Evolutionary conservation across 2,888 invertebrate genomes (phyloP).

Genomic region (Selenia dentaria): DNA sequence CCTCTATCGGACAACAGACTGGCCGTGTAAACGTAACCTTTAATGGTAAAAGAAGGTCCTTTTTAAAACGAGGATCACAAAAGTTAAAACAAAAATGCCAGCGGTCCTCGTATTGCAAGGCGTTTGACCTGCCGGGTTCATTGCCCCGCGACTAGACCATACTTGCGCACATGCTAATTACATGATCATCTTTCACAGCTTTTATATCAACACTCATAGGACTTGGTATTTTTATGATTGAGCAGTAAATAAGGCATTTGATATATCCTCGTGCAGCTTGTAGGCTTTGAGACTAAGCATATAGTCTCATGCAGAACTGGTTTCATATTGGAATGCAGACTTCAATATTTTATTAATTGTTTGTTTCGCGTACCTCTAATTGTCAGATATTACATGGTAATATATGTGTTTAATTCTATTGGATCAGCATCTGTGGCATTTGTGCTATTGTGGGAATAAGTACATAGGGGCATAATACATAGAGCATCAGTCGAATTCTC

Average conservation of each 20-base stretch:
- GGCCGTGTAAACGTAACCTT: slow-evolving; percentile 13
- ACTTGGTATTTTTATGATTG: slow-evolving; percentile 5
- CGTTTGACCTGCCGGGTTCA: slow-evolving; percentile 70
- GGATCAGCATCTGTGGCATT: too few species aligned
- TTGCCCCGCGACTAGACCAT: slow-evolving; percentile 54
- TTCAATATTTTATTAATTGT: slow-evolving; percentile 23
- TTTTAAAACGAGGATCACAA: slow-evolving; percentile 13
- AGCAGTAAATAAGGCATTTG: slow-evolving; percentile 5
- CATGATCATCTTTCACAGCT: slow-evolving; percentile 21
- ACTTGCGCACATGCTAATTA: slow-evolving; percentile 50
- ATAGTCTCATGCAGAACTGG: slow-evolving; percentile 23
- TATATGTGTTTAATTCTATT: too few species aligned
- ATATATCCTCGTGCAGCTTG: too few species aligned
- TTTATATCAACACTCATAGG: slow-evolving; percentile 17
- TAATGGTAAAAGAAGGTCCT: slow-evolving; percentile 7
- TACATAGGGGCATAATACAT: too few species aligned
- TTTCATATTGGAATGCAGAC: slow-evolving; percentile 32
- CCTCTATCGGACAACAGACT: slow-evolving; percentile 7
- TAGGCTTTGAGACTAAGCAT: too few species aligned
- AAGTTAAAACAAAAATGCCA: slow-evolving; percentile 30
- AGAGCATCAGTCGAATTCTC: too few species aligned
- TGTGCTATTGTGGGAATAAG: too few species aligned
- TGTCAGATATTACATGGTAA: too few species aligned
- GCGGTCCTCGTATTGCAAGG: slow-evolving; percentile 53
- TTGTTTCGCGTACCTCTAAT: slow-evolving; percentile 25